Conservation (phyloP, 2,888 invertebrate species). For the Caenorhabditis zanzibari region DNA sequence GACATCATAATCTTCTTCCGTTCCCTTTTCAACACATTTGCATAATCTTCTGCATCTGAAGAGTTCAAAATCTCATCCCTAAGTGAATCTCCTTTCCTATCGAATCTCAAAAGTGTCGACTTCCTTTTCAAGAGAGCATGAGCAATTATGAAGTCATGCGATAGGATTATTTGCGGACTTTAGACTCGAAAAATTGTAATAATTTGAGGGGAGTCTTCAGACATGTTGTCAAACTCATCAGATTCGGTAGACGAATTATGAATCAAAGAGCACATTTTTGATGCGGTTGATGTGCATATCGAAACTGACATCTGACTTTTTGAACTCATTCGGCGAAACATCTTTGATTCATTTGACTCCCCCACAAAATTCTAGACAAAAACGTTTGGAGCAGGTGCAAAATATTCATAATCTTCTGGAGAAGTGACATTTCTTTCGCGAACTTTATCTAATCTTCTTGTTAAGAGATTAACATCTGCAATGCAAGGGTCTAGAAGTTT, state of each 20-base stretch:
- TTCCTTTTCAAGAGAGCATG: slow-evolving; percentile 6
- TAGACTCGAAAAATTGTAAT: not conserved
- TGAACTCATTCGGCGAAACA: not conserved
- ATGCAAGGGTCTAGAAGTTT: not conserved
- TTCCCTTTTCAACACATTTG: not conserved
- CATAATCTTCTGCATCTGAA: not conserved
- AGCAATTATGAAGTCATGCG: slow-evolving; percentile 30
- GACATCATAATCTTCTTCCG: slow-evolving; percentile 15
- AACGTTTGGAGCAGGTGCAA: not conserved
- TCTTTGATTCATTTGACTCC: slow-evolving; percentile 2
- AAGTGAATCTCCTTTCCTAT: slow-evolving; percentile 12
- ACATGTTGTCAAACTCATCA: not conserved
- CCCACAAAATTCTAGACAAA: not conserved
- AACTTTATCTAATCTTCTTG: slow-evolving; percentile 32
- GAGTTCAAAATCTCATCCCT: not conserved
- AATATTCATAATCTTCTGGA: not conserved
- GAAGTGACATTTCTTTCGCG: slow-evolving; percentile 6
- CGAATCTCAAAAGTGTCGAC: slow-evolving; percentile 2
- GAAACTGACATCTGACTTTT: slow-evolving; percentile 8
- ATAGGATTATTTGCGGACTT: slow-evolving; percentile 20
- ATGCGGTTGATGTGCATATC: not conserved
- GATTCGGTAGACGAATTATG: slow-evolving; percentile 3
- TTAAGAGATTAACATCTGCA: slow-evolving; percentile 23
- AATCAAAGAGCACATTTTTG: slow-evolving; percentile 19
- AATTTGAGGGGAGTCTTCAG: not conserved